These are phyloP conservation scores for Drosophila anceps DNA, from an alignment of 2,888 invertebrate genomes.

Conservation along the genomic window DNA sequence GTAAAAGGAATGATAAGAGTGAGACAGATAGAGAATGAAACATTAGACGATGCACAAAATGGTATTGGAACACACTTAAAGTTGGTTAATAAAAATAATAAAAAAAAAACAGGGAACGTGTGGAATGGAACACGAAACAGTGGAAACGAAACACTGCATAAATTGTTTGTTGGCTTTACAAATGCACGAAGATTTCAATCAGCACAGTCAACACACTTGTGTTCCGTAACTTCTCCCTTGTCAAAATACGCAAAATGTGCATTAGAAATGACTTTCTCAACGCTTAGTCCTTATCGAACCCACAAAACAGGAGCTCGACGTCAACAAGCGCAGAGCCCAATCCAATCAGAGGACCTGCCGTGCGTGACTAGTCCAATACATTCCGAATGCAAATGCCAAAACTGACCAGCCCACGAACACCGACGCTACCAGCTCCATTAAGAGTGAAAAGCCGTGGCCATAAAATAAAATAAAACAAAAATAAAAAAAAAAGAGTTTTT, in stretches of 20 bases:
- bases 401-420: constrained; percentile 16
- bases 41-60: too few species aligned
- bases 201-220: background rate
- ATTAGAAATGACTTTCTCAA: constrained; percentile 20
- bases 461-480: constrained; percentile 58
- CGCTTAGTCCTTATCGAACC: background rate
- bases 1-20: too few species aligned
- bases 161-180: background rate
- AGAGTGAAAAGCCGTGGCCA: constrained; percentile 60
- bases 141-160: too few species aligned
- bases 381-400: constrained; percentile 41
- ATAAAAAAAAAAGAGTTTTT: constrained; percentile 33
- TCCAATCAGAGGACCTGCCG: constrained; percentile 15
- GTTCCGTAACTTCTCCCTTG: background rate
- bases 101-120: too few species aligned
- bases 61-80: too few species aligned
- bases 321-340: constrained; percentile 1
- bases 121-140: too few species aligned
- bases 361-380: constrained; percentile 58
- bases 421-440: constrained; percentile 11
- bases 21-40: background rate
- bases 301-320: constrained; percentile 8
- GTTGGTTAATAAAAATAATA: too few species aligned
- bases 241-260: background rate
- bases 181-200: background rate